Base-by-base conservation (phyloP, 2,797 vertebrate species). In the Bovichtus variegatus region DNA sequence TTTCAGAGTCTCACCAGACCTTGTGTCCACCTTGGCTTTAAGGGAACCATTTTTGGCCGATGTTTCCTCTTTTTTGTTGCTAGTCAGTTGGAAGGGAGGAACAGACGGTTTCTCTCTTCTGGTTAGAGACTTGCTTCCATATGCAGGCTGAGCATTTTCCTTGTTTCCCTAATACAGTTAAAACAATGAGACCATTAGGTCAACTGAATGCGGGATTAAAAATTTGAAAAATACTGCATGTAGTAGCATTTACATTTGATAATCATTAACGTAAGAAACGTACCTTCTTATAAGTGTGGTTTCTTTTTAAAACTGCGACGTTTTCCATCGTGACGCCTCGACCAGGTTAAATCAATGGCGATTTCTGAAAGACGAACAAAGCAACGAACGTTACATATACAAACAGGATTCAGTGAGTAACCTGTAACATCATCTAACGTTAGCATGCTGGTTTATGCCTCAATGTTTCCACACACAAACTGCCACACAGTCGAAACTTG, bases 81-180 rank as follows among this genome's bases (percentile, higher is more conserved):
- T 84, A 78, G 92, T 93, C 21, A 80, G 71, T 9, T 83, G 87
- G 15, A 93, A 43, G 0, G 84, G 90, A 9, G 29, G 62, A 23
- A 59, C 43, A 36, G 81, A 47, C 9, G 40, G 61, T 69, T 90
- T 92, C 8, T 78, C 77, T 43, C 58, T 76, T 83, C 70, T 85
- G 36, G 75, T 54, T 8, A 78, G 31, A 6, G 83, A 19, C 65
- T 91, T 93, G 70, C 53, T 76, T 57, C 49, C 84, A 70, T 19
- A 21, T 18, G 27, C 59, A 29, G 95, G 94, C 71, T 89, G 86
- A n/a, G 91, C 55, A 77, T 96, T 96, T 76, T 96, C 95, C 78
- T 96, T 96, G 76, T 96, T 94, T 73, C 38, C 90, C 95, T 96
- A 11, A 71, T 9, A 58, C 12, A 58, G 51, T 36, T 2, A 47